These are phyloP conservation scores for Micoletzkya japonica DNA, from an alignment of 2,888 invertebrate genomes.

Conservation along the genomic window DNA sequence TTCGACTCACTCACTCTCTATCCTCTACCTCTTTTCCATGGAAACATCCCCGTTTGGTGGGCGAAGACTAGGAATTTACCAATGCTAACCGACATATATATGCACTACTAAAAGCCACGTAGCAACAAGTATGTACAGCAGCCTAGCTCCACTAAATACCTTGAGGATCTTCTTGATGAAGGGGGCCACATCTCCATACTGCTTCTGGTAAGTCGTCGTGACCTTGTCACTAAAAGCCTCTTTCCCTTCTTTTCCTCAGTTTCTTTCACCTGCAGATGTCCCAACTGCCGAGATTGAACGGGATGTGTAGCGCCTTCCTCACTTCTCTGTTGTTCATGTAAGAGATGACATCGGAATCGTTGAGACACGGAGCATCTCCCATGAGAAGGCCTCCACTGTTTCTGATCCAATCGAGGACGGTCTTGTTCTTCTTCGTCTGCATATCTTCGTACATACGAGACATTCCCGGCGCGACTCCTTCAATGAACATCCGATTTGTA, in stretches of 20 bases:
- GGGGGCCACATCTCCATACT: constrained; percentile 58
- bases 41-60: too few relatives aligned
- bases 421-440: constrained; percentile 21
- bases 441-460: constrained; percentile 32
- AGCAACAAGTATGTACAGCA: not conserved
- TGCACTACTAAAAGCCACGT: not conserved
- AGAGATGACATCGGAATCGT: constrained; percentile 57
- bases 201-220: constrained; percentile 57
- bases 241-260: not conserved
- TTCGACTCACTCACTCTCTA: too few relatives aligned
- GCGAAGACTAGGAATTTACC: not conserved
- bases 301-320: constrained; percentile 53
- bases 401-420: constrained; percentile 21
- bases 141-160: not conserved
- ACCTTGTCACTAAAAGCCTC: constrained; percentile 52
- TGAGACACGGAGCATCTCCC: constrained; percentile 59
- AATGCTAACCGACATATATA: not conserved
- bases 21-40: too few relatives aligned
- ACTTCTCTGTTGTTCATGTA: constrained; percentile 58
- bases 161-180: constrained; percentile 49
- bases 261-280: constrained; percentile 52
- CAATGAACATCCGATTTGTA: not conserved
- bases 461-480: constrained; percentile 40
- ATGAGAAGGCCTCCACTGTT: constrained; percentile 2
- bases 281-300: constrained; percentile 54